Percentiles rank a stretch among this genome's conserved stretches.
These are phyloP conservation scores for Dione juno DNA, from an alignment of 2,888 invertebrate species.

Conservation along the genomic window DNA sequence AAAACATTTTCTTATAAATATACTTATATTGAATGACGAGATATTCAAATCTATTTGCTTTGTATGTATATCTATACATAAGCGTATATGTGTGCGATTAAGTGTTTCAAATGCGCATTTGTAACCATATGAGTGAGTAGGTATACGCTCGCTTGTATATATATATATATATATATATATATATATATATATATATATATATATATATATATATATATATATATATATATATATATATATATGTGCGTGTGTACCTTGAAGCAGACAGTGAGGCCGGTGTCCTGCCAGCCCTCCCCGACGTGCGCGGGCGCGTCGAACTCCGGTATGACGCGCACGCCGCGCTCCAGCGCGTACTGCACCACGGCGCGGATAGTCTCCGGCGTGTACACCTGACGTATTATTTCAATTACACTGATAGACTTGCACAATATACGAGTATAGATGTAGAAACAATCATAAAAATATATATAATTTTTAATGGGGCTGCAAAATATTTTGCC, in stretches of 20 bases:
- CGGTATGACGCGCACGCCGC: constrained; percentile 94
- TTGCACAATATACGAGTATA: too few species aligned
- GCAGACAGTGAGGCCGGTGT: constrained; percentile 86
- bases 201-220: background rate
- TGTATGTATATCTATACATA: background rate
- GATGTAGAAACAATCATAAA: too few species aligned
- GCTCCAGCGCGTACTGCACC: constrained; percentile 86
- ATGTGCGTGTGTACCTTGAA: constrained; percentile 77
- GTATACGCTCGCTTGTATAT: too few species aligned
- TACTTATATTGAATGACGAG: background rate
- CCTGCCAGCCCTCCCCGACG: constrained; percentile 94
- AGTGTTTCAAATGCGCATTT: too few species aligned
- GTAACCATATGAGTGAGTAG: too few species aligned
- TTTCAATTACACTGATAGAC: too few species aligned
- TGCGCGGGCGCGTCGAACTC: constrained; percentile 97
- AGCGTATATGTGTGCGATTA: too few species aligned
- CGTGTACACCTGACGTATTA: constrained; percentile 79
- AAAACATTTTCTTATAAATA: background rate
- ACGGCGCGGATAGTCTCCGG: constrained; percentile 80
- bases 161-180: background rate
- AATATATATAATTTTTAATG: too few species aligned
- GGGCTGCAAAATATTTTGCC: too few species aligned
- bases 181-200: background rate
- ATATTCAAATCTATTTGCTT: background rate
- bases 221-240: rapidly evolving